A percentile compares a stretch with the other conserved stretches of the same genome.
These are phyloP conservation scores for Osmerus eperlanus DNA, from an alignment of 2,113 vertebrate genomes.

Conservation along the genomic window DNA sequence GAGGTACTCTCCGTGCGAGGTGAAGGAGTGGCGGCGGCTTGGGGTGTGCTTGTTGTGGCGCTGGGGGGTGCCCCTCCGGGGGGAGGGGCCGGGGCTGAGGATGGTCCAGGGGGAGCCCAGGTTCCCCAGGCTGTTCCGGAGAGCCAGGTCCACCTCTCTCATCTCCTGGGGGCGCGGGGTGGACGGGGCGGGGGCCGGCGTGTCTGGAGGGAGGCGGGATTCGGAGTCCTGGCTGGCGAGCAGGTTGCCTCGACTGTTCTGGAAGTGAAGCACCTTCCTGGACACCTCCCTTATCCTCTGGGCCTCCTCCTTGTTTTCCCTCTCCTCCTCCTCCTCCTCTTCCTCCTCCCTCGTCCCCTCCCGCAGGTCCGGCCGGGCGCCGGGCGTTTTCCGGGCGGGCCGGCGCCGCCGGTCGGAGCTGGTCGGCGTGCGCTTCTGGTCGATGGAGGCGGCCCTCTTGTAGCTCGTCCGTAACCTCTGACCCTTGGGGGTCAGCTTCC, in stretches of 20 bases:
- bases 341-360: background rate
- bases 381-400: background rate
- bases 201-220: conserved; percentile 41
- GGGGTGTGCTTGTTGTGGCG: background rate
- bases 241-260: conserved; percentile 17
- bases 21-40: conserved; percentile 30
- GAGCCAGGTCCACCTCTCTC: conserved; percentile 46
- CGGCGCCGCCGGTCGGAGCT: no score
- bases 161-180: conserved; percentile 17
- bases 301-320: conserved; percentile 27
- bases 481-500: background rate
- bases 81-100: conserved; percentile 60
- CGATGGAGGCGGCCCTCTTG: conserved; percentile 5
- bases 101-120: conserved; percentile 68
- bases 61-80: conserved; percentile 5
- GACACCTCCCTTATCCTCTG: conserved; percentile 37
- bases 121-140: conserved; percentile 45
- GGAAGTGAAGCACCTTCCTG: conserved; percentile 42
- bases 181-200: conserved; percentile 32
- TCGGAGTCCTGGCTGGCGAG: background rate
- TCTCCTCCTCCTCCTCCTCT: background rate
- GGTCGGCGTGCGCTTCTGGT: conserved; percentile 7
- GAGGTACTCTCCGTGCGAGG: conserved; percentile 19
- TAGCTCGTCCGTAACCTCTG: background rate
- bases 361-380: background rate